A percentile compares a stretch with the other conserved stretches of the same genome.
Evolutionary conservation across 35 echinoderm and acorn worm genomes (phyloP).

Genomic region (Ptychodera flava): DNA sequence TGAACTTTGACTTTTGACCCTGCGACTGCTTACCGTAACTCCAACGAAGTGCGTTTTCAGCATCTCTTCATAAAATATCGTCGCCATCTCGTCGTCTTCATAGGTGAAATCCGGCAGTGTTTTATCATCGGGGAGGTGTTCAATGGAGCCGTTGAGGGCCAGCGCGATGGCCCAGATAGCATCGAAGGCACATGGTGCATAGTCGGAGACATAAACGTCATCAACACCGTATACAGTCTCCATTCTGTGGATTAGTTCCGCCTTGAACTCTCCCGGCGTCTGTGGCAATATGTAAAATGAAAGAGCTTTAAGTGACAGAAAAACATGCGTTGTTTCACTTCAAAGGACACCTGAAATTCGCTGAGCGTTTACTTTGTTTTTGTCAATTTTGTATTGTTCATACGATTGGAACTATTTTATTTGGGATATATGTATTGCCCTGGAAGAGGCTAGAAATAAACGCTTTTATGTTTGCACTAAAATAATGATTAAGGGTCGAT

Average conservation of each 20-base stretch:
- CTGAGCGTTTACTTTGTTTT: too few relatives aligned
- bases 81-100: conserved; percentile 46
- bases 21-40: conserved; percentile 48
- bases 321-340: too few relatives aligned
- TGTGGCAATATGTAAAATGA: too few relatives aligned
- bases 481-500: too few relatives aligned
- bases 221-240: background rate
- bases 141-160: conserved; percentile 59
- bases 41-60: conserved; percentile 87
- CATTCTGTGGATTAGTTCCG: background rate
- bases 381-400: too few relatives aligned
- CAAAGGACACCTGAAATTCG: too few relatives aligned
- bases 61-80: conserved; percentile 59
- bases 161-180: conserved; percentile 91
- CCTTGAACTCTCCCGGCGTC: conserved; percentile 78
- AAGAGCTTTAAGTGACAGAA: too few relatives aligned
- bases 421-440: too few relatives aligned
- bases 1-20: too few relatives aligned
- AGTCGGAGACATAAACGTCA: background rate
- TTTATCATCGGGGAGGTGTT: conserved; percentile 35
- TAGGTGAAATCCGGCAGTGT: conserved; percentile 46
- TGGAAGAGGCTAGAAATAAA: too few relatives aligned
- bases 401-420: too few relatives aligned
- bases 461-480: too few relatives aligned
- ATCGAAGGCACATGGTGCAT: conserved; percentile 45